Evolutionary conservation across 2,797 vertebrate species (phyloP).

Genomic region (Lophius americanus): DNA sequence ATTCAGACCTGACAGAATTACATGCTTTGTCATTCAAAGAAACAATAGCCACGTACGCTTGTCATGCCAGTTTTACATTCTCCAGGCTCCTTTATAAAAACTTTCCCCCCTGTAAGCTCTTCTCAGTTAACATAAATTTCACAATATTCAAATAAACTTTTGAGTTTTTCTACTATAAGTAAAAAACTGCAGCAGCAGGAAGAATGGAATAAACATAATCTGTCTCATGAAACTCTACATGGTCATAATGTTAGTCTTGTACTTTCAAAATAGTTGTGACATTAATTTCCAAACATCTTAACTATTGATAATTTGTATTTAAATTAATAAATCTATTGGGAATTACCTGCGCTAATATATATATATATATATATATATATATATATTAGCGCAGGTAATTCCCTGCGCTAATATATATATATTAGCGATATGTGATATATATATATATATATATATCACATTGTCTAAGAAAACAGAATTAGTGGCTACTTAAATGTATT

Average conservation of each 20-base stretch:
- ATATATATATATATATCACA: conserved; percentile 44
- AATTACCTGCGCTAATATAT: conserved; percentile 23
- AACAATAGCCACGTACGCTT: conserved; percentile 74
- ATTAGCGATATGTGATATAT: too few relatives aligned
- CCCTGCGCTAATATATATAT: too few relatives aligned
- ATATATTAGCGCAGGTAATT: too few relatives aligned
- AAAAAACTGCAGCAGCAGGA: conserved; percentile 7
- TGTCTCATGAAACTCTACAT: conserved; percentile 3
- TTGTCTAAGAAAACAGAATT: conserved; percentile 72
- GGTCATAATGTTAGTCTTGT: conserved; percentile 3
- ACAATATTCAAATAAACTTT: conserved; percentile 1
- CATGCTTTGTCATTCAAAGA: conserved; percentile 82
- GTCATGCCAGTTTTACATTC: conserved; percentile 67
- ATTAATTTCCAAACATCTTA: not conserved
- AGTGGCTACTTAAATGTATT: conserved; percentile 72
- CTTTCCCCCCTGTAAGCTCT: conserved; percentile 34
- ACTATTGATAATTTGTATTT: conserved; percentile 22
- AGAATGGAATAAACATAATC: conserved; percentile 14
- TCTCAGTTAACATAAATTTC: not conserved
- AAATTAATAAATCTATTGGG: conserved; percentile 31
- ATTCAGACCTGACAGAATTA: conserved; percentile 79
- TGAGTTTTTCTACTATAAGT: conserved; percentile 26
- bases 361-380: too few relatives aligned
- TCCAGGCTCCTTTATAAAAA: conserved; percentile 51
- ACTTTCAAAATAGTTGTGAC: conserved; percentile 29